A percentile compares a stretch with the other conserved stretches of the same genome.
Conservation (phyloP, 1,140 invertebrate genomes). For the Schlechtendalia chinensis region DNA sequence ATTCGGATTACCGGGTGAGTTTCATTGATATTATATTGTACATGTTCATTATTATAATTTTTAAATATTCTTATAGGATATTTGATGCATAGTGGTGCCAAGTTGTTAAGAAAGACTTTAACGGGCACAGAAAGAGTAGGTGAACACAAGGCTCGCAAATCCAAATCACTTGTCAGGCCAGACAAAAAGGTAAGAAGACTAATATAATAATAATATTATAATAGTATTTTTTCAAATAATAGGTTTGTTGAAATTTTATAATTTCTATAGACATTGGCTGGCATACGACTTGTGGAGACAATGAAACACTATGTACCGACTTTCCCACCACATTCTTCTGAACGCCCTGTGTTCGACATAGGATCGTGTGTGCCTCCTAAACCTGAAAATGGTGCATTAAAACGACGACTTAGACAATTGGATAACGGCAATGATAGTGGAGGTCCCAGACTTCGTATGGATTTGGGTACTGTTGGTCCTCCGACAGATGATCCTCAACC, state of each 20-base stretch:
- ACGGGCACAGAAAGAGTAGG: conserved; percentile 56
- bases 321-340: conserved; percentile 8
- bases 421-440: conserved; percentile 54
- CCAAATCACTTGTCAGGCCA: conserved; percentile 51
- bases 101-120: conserved; percentile 70
- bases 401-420: conserved; percentile 57
- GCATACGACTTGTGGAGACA: conserved; percentile 65
- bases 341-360: conserved; percentile 24
- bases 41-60: not conserved
- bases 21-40: not conserved
- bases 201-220: not conserved
- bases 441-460: conserved; percentile 54
- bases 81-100: conserved; percentile 70
- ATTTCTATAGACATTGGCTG: conserved; percentile 54
- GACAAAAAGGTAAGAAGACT: conserved; percentile 53
- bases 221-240: not conserved
- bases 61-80: conserved; percentile 53
- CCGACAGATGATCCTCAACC: conserved; percentile 52
- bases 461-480: conserved; percentile 50
- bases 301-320: conserved; percentile 58
- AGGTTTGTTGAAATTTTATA: conserved; percentile 8
- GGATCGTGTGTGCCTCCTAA: conserved; percentile 59
- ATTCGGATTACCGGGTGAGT: conserved; percentile 51
- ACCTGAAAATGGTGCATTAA: conserved; percentile 62
- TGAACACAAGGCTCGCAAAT: conserved; percentile 32